Conservation (phyloP, 2,888 invertebrate genomes). For the Andrena dorsata region DNA sequence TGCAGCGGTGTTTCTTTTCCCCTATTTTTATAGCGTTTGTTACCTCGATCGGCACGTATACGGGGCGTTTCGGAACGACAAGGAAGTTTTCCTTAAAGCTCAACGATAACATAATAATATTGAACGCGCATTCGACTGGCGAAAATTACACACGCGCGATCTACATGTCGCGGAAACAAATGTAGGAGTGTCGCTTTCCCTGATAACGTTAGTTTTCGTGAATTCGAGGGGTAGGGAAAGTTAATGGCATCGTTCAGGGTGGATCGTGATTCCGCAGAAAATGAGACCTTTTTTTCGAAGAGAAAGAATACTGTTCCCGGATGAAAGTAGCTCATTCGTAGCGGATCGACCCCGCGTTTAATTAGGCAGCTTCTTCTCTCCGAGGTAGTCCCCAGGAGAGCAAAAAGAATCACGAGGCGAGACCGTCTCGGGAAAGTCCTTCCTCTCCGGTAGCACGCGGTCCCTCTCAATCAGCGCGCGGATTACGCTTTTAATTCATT, state of each 20-base stretch:
- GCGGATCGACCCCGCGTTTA: slow-evolving; percentile 81
- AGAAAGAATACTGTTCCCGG: slow-evolving; percentile 65
- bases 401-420: slow-evolving; percentile 82
- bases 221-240: slow-evolving; percentile 39
- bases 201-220: slow-evolving; percentile 19
- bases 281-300: slow-evolving; percentile 34
- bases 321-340: slow-evolving; percentile 71
- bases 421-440: slow-evolving; percentile 68
- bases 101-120: too few species aligned
- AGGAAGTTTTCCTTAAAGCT: not conserved
- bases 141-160: too few species aligned
- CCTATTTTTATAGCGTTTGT: not conserved
- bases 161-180: too few species aligned
- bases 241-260: slow-evolving; percentile 62
- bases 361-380: slow-evolving; percentile 84
- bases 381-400: slow-evolving; percentile 77
- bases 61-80: not conserved
- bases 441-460: slow-evolving; percentile 47
- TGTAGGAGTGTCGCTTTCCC: not conserved
- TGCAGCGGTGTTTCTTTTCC: not conserved
- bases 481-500: slow-evolving; percentile 83
- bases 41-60: slow-evolving; percentile 9
- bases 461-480: slow-evolving; percentile 81
- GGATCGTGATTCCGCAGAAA: slow-evolving; percentile 57
- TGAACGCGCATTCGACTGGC: too few species aligned